Percentiles rank a stretch among this genome's conserved stretches.
These are phyloP conservation scores for Fissipunctia ypsillon DNA, from an alignment of 2,888 invertebrate genomes.

Conservation along the genomic window DNA sequence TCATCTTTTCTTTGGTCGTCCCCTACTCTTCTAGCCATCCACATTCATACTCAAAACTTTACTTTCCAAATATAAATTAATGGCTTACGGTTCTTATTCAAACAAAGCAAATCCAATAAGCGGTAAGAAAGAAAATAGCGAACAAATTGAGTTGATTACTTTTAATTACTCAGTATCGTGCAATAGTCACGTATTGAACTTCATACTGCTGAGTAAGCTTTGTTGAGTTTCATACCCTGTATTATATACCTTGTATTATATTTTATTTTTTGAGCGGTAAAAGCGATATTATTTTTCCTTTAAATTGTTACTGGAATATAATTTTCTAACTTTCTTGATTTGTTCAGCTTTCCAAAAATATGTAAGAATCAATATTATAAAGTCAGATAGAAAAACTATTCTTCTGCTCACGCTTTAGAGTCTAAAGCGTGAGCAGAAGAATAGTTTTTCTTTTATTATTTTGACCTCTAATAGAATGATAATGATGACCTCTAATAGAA, in stretches of 20 bases:
- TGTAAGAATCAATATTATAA: neutral
- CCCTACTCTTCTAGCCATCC: no score
- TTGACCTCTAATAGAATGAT: no score
- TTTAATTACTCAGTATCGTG: slow-evolving; percentile 22
- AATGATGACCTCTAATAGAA: no score
- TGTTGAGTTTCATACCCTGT: no score
- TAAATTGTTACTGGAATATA: no score
- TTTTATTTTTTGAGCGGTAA: no score
- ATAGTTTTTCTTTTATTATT: no score
- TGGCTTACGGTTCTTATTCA: neutral
- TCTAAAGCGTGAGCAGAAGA: no score
- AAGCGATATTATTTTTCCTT: no score
- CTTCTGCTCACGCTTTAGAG: neutral
- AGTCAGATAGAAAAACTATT: neutral
- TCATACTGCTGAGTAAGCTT: neutral
- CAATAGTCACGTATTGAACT: slow-evolving; percentile 19
- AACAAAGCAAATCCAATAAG: slow-evolving; percentile 4
- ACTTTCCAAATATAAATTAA: neutral
- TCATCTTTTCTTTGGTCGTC: no score
- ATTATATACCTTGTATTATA: no score
- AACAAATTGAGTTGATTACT: slow-evolving; percentile 1
- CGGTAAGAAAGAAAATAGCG: neutral
- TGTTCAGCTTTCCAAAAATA: neutral
- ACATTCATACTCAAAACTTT: no score
- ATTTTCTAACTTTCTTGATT: neutral